These are phyloP conservation scores for Mungos mungo DNA, from an alignment of 2,113 vertebrate species.

Conservation along the genomic window DNA sequence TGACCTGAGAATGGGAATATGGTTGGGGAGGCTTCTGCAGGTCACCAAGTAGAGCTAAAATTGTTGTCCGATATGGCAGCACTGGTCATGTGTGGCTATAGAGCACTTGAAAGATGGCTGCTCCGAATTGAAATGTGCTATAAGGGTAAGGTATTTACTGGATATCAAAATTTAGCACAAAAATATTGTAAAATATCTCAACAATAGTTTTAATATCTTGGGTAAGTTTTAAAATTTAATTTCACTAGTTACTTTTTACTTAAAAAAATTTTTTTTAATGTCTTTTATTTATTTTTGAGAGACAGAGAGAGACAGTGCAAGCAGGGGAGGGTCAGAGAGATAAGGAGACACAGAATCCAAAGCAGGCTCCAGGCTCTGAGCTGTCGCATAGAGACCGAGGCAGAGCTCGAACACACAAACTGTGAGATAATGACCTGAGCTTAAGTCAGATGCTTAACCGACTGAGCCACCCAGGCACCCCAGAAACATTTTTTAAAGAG, in stretches of 20 bases:
- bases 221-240: not conserved
- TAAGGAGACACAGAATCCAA: too few relatives aligned
- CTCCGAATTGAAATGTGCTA: not conserved
- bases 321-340: too few relatives aligned
- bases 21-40: not conserved
- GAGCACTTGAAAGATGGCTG: not conserved
- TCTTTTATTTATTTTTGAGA: too few relatives aligned
- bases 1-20: not conserved
- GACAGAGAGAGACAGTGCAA: too few relatives aligned
- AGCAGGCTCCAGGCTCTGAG: too few relatives aligned
- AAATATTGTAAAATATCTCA: not conserved
- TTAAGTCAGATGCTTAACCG: too few relatives aligned
- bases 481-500: not conserved
- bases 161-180: not conserved
- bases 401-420: too few relatives aligned
- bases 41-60: not conserved
- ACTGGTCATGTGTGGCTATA: not conserved
- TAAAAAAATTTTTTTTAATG: not conserved
- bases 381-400: too few relatives aligned
- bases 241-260: not conserved
- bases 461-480: too few relatives aligned
- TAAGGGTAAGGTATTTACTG: not conserved
- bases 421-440: too few relatives aligned
- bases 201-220: constrained; percentile 4
- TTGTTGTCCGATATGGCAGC: not conserved